Base-by-base conservation (phyloP, 92 coral and sea anemone genomes). In the Montipora capitata region DNA sequence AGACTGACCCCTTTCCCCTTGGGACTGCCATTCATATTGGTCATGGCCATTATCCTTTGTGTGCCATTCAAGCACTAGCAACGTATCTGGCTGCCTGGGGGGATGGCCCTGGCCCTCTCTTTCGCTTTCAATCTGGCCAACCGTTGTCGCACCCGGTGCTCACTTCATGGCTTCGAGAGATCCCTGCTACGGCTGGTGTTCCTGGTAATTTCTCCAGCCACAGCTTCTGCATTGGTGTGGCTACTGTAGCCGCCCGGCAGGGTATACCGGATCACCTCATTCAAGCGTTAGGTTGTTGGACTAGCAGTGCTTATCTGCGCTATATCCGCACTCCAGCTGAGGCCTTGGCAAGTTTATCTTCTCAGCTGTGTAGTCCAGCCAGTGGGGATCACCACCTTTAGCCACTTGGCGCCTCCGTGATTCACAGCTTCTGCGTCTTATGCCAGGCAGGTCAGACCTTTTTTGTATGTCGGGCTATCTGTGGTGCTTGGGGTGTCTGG, bases 1-100 rank as follows among this genome's bases (percentile, higher is more conserved):
- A 90, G 80, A 78, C 86, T 2, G 90, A 90, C 42, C 86, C 90
- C 0, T 85, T 90, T 52, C 89, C 62, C 2, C 16, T 9, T n/a
- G 74, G 74, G 2, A 41, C 74, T 10, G 14, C 5, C 15, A 69
- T 40, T 12, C 49, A 69, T 10, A 69, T 40, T 69, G 74, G 51
- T 17, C 17, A 3, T 27, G 54, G 54, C 6, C 4, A 69, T 6
- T 41, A 41, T 41, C 74, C 54, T 40, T 15, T 40, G 6, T 69
- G 52, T 15, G 52, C 52, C 4, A 41, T 69, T 40, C 49, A 15
- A 13, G 52, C 51, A n/a, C 2, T 69, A 8, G 18, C 40, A 4
- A 10, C 49, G 49, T 69, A 14, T 41, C 18, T 69, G 10, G 17
- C 83, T 8, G 3, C 10, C 38, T 2, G 10, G 42, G 51, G 69